Conservation (phyloP, 2,113 vertebrate genomes). For the Alces alces region DNA sequence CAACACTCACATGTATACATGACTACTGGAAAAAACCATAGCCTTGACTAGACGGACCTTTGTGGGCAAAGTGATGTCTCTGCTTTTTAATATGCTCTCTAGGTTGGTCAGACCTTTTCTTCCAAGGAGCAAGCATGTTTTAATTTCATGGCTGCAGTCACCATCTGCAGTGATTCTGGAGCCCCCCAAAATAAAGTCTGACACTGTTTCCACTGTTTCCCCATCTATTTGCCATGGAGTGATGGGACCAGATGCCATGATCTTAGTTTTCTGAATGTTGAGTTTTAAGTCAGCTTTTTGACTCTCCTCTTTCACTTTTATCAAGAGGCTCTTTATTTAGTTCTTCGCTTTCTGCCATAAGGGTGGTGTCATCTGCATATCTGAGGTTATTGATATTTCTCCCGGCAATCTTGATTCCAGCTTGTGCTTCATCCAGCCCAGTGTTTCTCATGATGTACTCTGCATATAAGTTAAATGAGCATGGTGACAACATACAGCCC, state of each 20-base stretch:
- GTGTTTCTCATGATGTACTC: neutral
- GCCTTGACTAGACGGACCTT: neutral
- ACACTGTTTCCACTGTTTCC: neutral
- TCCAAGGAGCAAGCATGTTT: neutral
- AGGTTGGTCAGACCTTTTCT: neutral
- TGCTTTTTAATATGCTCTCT: neutral
- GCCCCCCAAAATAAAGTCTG: accelerated
- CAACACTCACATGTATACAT: neutral
- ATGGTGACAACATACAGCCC: neutral
- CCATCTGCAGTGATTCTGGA: neutral
- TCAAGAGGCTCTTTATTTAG: neutral
- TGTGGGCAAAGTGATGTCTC: neutral
- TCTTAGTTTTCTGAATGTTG: neutral
- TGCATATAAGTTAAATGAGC: neutral
- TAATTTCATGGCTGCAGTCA: neutral
- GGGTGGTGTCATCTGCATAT: neutral
- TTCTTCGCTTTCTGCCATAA: neutral
- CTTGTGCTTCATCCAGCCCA: neutral
- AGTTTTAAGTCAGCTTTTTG: neutral
- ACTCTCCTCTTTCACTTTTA: neutral
- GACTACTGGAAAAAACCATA: neutral
- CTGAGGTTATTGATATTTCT: neutral
- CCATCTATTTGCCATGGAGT: neutral
- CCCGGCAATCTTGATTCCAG: neutral
- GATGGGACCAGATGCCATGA: neutral